Evolutionary conservation across 2,113 vertebrate genomes (phyloP).

Genomic region (Peucedramus taeniatus): DNA sequence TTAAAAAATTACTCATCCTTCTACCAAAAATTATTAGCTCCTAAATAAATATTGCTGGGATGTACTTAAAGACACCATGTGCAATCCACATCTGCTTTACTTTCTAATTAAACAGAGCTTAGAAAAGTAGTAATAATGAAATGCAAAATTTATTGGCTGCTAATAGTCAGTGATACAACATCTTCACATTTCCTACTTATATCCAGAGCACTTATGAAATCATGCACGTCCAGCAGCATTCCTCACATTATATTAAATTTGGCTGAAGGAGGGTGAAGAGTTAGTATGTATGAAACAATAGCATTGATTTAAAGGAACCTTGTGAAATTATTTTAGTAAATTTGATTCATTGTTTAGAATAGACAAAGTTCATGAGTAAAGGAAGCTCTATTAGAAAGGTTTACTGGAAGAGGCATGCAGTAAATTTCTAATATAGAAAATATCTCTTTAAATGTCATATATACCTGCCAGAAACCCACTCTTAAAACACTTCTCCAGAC

Average conservation of each 20-base stretch:
- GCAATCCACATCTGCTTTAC: conserved; percentile 38
- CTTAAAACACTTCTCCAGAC: background rate
- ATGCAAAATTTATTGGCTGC: background rate
- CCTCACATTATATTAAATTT: background rate
- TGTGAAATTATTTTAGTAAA: background rate
- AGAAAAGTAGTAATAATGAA: background rate
- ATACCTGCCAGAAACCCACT: background rate
- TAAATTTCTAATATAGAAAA: background rate
- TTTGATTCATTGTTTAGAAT: background rate
- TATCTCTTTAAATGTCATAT: background rate
- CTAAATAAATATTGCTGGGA: background rate
- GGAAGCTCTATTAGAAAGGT: background rate
- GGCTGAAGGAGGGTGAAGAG: background rate
- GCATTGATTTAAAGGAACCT: background rate
- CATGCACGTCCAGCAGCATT: background rate
- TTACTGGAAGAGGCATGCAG: background rate
- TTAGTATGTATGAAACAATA: background rate
- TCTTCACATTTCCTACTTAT: background rate
- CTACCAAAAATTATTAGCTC: background rate
- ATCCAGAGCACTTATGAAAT: background rate
- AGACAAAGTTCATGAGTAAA: background rate
- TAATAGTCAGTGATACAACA: background rate
- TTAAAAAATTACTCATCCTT: background rate
- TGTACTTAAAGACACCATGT: conserved; percentile 13
- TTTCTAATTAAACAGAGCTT: conserved; percentile 26